Conservation (phyloP, 2,113 vertebrate genomes). For the Microtus ochrogaster region DNA sequence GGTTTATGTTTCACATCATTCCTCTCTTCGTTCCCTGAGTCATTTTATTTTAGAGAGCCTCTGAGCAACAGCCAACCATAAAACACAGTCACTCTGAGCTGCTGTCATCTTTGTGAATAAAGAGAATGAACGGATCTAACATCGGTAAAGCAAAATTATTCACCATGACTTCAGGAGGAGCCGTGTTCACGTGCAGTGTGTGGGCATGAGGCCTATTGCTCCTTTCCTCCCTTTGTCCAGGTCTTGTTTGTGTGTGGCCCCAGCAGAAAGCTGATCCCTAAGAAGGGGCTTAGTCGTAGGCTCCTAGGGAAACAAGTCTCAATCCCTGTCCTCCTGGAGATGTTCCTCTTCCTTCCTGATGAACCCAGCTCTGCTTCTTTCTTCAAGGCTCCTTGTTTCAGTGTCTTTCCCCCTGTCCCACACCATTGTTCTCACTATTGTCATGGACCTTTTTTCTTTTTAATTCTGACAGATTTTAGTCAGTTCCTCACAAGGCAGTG, state of each 20-base stretch:
- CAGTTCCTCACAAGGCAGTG: not conserved
- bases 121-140: not conserved
- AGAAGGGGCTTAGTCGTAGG: not conserved
- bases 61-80: not conserved
- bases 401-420: not conserved
- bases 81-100: not conserved
- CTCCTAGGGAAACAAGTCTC: not conserved
- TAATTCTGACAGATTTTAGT: not conserved
- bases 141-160: not conserved
- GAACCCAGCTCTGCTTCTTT: not conserved
- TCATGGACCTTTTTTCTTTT: not conserved
- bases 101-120: not conserved
- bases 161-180: not conserved
- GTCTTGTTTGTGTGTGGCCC: not conserved
- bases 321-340: not conserved
- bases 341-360: not conserved
- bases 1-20: not conserved
- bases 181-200: no score
- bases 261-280: not conserved
- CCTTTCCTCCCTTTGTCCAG: not conserved
- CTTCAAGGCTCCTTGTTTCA: not conserved
- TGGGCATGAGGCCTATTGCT: no score
- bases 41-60: not conserved
- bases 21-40: not conserved
- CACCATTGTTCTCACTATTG: fast-evolving